Percentiles rank a stretch among this genome's conserved stretches.
Evolutionary conservation across 2,113 vertebrate species (phyloP).

Genomic region (Gila orcuttii): DNA sequence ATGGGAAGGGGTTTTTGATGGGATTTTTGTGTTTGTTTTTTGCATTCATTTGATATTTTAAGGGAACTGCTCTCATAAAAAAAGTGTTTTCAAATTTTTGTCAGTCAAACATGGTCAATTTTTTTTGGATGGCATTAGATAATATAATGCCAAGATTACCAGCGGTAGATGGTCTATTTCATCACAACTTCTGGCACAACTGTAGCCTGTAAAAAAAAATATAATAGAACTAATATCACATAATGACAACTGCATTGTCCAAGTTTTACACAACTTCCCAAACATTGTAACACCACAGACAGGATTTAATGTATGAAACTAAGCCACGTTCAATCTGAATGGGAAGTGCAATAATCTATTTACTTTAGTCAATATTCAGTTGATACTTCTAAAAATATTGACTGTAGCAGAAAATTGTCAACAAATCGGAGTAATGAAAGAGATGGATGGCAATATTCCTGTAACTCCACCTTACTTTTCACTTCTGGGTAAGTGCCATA

Average conservation of each 20-base stretch:
- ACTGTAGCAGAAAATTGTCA: too few relatives aligned
- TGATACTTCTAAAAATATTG: background rate
- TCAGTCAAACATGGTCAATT: background rate
- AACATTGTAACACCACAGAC: background rate
- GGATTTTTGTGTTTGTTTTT: background rate
- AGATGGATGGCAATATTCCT: background rate
- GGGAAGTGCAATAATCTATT: background rate
- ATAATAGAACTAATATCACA: slow-evolving; percentile 11
- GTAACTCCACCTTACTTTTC: background rate
- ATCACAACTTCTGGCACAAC: slow-evolving; percentile 9
- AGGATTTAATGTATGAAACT: background rate
- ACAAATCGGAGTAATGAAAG: too few relatives aligned
- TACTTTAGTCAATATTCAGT: background rate
- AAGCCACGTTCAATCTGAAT: background rate
- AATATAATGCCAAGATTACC: slow-evolving; percentile 6
- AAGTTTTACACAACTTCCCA: background rate
- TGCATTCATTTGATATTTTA: background rate
- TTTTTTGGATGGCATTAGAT: background rate
- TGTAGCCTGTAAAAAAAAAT: background rate
- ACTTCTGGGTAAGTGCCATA: background rate
- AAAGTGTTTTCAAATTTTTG: background rate
- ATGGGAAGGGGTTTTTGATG: background rate
- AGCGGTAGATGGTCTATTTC: background rate
- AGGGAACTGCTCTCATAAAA: background rate
- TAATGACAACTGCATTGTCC: background rate